Evolutionary conservation across 2,797 vertebrate species (phyloP).

Genomic region (Allobates femoralis): DNA sequence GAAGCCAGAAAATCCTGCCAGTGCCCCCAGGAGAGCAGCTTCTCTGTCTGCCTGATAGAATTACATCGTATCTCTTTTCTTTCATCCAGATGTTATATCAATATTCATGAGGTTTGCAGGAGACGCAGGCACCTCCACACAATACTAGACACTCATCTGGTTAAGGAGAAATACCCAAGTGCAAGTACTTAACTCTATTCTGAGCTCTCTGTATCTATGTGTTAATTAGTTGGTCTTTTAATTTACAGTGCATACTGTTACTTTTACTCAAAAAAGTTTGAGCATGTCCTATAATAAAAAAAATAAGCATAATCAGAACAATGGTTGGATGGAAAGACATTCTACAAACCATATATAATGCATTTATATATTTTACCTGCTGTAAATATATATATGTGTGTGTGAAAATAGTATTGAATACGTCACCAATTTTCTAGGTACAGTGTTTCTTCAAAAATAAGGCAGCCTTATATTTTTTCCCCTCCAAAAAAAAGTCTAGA

Average conservation of each 20-base stretch:
- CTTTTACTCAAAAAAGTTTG: neutral
- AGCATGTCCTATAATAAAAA: neutral
- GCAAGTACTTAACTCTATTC: slow-evolving; percentile 34
- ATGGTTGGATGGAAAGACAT: too few relatives aligned
- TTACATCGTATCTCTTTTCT: slow-evolving; percentile 47
- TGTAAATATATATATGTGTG: too few relatives aligned
- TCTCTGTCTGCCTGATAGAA: slow-evolving; percentile 68
- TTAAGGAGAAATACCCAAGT: slow-evolving; percentile 37
- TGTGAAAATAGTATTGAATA: too few relatives aligned
- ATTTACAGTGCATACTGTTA: neutral
- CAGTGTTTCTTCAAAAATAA: too few relatives aligned
- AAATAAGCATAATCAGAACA: neutral
- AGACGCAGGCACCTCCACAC: slow-evolving; percentile 40
- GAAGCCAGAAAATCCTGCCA: slow-evolving; percentile 58
- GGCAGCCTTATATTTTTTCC: too few relatives aligned
- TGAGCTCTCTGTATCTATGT: neutral
- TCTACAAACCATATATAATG: too few relatives aligned
- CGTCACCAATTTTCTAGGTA: too few relatives aligned
- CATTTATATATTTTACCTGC: too few relatives aligned
- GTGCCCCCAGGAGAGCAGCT: slow-evolving; percentile 61
- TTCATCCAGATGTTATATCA: slow-evolving; percentile 59
- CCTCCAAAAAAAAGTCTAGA: too few relatives aligned
- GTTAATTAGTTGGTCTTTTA: slow-evolving; percentile 14
- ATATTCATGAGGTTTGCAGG: slow-evolving; percentile 59
- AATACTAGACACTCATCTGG: slow-evolving; percentile 30